Evolutionary conservation across 2,888 invertebrate species (phyloP), one percentile per base, ranked within the genome.

Genomic region (Tetranychus truncatus): DNA sequence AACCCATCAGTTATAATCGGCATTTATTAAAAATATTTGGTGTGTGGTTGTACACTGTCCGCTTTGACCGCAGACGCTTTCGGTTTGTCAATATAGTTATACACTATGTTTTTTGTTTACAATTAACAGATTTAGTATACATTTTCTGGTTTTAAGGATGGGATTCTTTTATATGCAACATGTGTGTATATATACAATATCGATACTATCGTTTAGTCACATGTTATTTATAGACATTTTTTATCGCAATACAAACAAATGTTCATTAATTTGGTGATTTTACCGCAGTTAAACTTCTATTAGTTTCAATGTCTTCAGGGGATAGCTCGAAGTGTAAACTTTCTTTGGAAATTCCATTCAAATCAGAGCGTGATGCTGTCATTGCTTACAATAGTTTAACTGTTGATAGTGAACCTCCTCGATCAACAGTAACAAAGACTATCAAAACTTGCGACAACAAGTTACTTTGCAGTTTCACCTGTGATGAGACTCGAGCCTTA

Each of bases 351-450:
- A n/a, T 72, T 45, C 72, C 44, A 15, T 72, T 72, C 11, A 20
- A 45, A 72, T 72, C 72, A 1, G 15, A 24, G 2, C 45, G 20
- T 44, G 45, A 76, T 18, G 76, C 76, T 1, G 45, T 45, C 15
- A 74, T 76, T 66, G 74, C 75, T 11, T 65, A 21, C 65, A 73
- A 75, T 34, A 66, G 45, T 44, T 74, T 76, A 34, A n/a, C n/a
- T 20, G 71, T 76, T 34, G 76, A 76, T n/a, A 6, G 11, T 24
- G 75, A 72, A 34, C 72, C 72, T 6, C 72, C 45, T 8, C 34
- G 72, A 46, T 72, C 72, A 18, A 46, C 9, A 20, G 72, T 46
- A 44, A 46, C 20, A 11, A 44, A 46, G 20, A 34, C 45, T 1
- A 20, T 72, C 7, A 46, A 18, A 8, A 9, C 34, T 15, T 15